Evolutionary conservation across 2,113 vertebrate species (phyloP).

Genomic region (Connochaetes taurinus): DNA sequence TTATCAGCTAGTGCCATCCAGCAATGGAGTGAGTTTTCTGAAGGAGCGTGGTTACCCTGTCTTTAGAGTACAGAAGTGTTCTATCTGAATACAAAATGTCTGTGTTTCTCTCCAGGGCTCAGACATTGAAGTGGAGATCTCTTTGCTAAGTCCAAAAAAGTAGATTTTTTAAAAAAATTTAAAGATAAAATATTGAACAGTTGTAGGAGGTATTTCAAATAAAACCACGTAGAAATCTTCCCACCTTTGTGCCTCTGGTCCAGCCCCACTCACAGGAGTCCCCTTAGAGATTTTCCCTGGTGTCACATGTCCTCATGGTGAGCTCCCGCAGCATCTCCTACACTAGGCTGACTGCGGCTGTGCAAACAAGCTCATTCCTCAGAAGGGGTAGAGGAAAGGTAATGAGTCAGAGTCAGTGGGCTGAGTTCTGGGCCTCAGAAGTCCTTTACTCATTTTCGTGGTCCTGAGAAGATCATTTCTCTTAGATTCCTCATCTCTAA

Average conservation of each 20-base stretch:
- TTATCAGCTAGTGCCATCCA: background rate
- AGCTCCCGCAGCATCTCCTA: background rate
- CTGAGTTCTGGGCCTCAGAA: background rate
- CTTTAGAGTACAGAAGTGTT: background rate
- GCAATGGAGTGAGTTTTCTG: background rate
- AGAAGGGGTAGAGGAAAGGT: background rate
- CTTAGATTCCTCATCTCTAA: background rate
- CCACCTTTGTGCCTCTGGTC: background rate
- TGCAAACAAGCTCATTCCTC: background rate
- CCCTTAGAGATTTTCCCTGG: background rate
- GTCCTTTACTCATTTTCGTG: background rate
- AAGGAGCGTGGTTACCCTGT: background rate
- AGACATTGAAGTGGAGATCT: background rate
- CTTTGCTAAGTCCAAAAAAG: background rate
- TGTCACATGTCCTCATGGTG: background rate
- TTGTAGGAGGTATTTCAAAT: background rate
- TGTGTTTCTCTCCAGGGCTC: background rate
- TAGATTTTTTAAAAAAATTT: background rate
- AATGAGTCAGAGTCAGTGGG: background rate
- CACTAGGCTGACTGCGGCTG: fast-evolving
- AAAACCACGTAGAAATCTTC: background rate
- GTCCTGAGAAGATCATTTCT: background rate
- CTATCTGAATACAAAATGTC: background rate
- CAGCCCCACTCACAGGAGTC: background rate
- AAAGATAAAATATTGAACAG: background rate